phyloP scores from a whole-genome alignment of 1,140 invertebrate genomes.

The Drosophila biarmipes region DNA sequence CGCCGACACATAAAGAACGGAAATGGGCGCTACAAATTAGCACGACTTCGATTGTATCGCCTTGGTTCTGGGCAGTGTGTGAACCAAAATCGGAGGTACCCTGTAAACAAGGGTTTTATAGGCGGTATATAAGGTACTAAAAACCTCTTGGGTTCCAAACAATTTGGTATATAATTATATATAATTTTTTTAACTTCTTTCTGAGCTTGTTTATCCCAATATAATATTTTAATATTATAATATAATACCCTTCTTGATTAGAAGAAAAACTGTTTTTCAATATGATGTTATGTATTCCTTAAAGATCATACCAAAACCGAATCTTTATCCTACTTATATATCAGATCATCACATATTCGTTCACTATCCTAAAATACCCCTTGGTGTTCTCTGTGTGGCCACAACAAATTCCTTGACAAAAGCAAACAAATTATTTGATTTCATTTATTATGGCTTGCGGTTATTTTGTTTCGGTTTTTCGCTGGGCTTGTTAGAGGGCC shows the following conservation, averaged over 20 bases:
- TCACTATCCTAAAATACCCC: background rate
- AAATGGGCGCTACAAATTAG: conserved; percentile 76
- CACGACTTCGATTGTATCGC: conserved; percentile 37
- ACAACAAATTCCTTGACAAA: conserved; percentile 61
- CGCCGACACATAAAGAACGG: conserved; percentile 63
- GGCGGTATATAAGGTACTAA: background rate
- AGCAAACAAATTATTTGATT: conserved; percentile 78
- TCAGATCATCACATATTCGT: background rate
- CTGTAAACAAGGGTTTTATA: background rate
- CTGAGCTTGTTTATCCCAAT: too few relatives aligned
- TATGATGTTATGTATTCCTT: too few relatives aligned
- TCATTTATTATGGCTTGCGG: conserved; percentile 62
- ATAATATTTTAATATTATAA: too few relatives aligned
- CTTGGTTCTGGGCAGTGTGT: conserved; percentile 38
- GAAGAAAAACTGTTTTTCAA: too few relatives aligned
- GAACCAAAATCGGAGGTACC: conserved; percentile 47
- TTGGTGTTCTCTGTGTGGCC: conserved; percentile 43
- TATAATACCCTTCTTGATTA: too few relatives aligned
- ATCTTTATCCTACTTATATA: too few relatives aligned
- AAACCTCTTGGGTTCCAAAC: background rate
- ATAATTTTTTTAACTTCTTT: too few relatives aligned
- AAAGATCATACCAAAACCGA: too few relatives aligned
- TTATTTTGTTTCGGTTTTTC: conserved; percentile 34
- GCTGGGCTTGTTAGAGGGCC: conserved; percentile 53
- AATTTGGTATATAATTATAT: too few relatives aligned